Percentiles rank a stretch among this genome's conserved stretches.
Evolutionary conservation across 30 jellyfish, hydroid and myxozoan species (phyloP).

Genomic region (Pelagia noctiluca): DNA sequence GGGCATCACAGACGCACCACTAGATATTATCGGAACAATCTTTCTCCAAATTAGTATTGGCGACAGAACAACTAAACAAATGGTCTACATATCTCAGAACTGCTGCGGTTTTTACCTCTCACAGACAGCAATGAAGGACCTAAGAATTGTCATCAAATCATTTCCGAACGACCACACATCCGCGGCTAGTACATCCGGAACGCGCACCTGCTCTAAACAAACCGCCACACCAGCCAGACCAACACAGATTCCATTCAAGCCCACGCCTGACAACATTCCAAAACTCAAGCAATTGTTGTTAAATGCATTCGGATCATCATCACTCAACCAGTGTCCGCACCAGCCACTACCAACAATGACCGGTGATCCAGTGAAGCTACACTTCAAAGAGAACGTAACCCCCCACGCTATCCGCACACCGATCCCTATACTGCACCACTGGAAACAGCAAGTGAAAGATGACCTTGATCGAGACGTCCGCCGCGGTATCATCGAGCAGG

Average conservation of each 20-base stretch:
- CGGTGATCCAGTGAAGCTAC: constrained; percentile 46
- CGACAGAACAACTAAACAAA: constrained; percentile 6
- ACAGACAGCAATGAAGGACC: constrained; percentile 43
- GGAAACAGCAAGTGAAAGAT: constrained; percentile 38
- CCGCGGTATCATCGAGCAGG: constrained; percentile 4
- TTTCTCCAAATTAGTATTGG: not conserved
- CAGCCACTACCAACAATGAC: constrained; percentile 66
- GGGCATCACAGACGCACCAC: constrained; percentile 29
- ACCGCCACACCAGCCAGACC: constrained; percentile 21
- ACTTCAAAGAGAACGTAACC: constrained; percentile 1
- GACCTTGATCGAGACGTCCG: constrained; percentile 55
- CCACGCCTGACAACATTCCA: not conserved
- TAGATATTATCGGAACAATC: constrained; percentile 34
- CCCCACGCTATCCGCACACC: constrained; percentile 60
- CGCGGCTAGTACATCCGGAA: not conserved
- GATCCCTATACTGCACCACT: constrained; percentile 58
- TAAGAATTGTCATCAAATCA: not conserved
- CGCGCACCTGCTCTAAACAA: not conserved
- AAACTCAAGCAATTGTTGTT: constrained; percentile 37
- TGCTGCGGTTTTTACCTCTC: constrained; percentile 30
- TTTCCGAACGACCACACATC: constrained; percentile 24
- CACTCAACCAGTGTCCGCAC: constrained; percentile 51
- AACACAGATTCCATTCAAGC: constrained; percentile 15
- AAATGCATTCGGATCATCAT: constrained; percentile 12
- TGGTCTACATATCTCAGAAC: constrained; percentile 34